Evolutionary conservation across 1,140 invertebrate species (phyloP).

Genomic region (Cepaea nemoralis): DNA sequence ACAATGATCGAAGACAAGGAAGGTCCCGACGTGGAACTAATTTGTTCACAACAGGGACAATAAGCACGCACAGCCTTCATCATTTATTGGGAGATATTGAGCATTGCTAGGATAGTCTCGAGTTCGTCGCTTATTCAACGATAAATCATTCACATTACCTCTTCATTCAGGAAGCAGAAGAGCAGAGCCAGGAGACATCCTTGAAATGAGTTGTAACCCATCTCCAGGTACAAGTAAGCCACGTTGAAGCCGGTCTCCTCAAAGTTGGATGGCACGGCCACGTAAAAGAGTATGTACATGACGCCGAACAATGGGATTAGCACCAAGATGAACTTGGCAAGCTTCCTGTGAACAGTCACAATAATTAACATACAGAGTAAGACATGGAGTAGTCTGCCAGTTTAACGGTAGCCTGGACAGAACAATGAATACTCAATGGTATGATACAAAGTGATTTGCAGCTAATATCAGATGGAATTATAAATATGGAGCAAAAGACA

Average conservation of each 20-base stretch:
- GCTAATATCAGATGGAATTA: no score
- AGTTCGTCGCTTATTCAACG: no score
- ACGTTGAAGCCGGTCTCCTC: slow-evolving; percentile 74
- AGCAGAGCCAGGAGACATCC: slow-evolving; percentile 80
- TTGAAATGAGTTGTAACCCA: slow-evolving; percentile 82
- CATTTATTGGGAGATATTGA: no score
- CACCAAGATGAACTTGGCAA: slow-evolving; percentile 81
- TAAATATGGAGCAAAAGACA: no score
- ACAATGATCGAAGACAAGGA: no score
- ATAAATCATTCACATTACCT: slow-evolving; percentile 76
- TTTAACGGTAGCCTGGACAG: no score
- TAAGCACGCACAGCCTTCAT: no score
- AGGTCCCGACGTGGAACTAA: not conserved
- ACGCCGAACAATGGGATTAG: slow-evolving; percentile 84
- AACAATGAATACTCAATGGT: no score
- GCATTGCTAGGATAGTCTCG: no score
- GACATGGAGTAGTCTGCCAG: no score
- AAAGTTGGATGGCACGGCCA: slow-evolving; percentile 74
- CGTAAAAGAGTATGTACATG: slow-evolving; percentile 81
- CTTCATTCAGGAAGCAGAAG: slow-evolving; percentile 93
- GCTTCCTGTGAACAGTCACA: slow-evolving; percentile 73
- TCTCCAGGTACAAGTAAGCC: slow-evolving; percentile 80
- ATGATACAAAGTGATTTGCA: no score
- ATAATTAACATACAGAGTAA: no score
- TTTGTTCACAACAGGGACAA: not conserved